Base-by-base conservation (phyloP, 2,113 vertebrate species). In the Eubucco bourcierii region DNA sequence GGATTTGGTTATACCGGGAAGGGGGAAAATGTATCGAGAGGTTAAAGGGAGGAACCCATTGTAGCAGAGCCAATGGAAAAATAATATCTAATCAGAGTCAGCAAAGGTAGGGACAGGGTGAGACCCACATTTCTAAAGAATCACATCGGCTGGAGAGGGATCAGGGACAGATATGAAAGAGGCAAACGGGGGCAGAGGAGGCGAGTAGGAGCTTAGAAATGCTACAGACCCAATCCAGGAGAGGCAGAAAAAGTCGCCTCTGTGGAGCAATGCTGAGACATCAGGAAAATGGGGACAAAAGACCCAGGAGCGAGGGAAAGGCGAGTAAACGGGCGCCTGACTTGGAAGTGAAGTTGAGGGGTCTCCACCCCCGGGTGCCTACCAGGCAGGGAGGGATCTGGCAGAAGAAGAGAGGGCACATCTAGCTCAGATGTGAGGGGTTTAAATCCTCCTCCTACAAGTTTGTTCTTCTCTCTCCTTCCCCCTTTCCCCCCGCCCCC, bases 21-120 rank as follows among this genome's bases (percentile, higher is more conserved):
- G 94, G 86, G 93, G 93, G 90, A 82, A 95, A 93, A 95, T 92
- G 85, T 93, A 95, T 47, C 39, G 52, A 64, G 87, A 96, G 92
- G 93, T 91, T 71, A 91, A 90, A 94, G 93, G 95, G 95, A 96
- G 94, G 90, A 94, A 87, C 93, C 80, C 65, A 88, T 87, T 93
- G 94, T 95, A 96, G 96, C 91, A 78, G 94, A 96, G 95, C 96
- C 96, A 96, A 96, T 96, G 94, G 88, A 96, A 96, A 96, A 96
- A 96, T 96, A 95, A 95, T 94, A 96, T 91, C 95, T 96, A 96
- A 96, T 95, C 95, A 94, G 91, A 84, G 10, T 83, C 80, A 90
- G 90, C 87, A 89, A 94, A 96, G 93, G 94, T 96, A 90, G 85
- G 91, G 89, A 96, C 56, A 79, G 91, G 94, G 64, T 94, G 60